Base-by-base conservation (phyloP, 2,888 invertebrate genomes). In the Netelia melanura region DNA sequence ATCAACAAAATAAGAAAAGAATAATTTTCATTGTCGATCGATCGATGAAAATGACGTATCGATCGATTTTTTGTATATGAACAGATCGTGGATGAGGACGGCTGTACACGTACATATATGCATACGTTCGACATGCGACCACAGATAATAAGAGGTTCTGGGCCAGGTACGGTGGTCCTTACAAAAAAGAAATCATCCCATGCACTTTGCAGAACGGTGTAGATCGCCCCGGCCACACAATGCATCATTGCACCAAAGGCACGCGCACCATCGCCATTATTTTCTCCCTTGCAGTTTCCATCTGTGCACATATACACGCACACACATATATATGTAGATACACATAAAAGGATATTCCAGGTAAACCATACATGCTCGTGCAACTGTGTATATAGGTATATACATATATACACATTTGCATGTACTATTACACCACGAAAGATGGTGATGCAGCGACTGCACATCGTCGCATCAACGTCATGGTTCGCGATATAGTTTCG, bases 241-340 rank as follows among this genome's bases (percentile, higher is more conserved):
- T 88, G 90, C 88, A 89, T 83, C 77, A 77, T 64, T 68, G 71
- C 72, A 81, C 68, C 85, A 6, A 8, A 65, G 87, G 81, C 90
- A 89, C 90, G 89, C 87, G 89, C 87, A 87, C 58, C 68, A 23
- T 86, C 76, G 54, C 80, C 87, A 82, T 87, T 87, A 86, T 88
- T 64, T 80, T 44, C 84, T 83, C 81, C 82, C 72, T 82, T 81
- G 56, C 81, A 74, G 65, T 64, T 14, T 14, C 0, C 14, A 48
- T 3, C 2, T 48, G 10, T 48, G 8, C 14, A 48, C 14, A 48
- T 38, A 48, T 14, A 56, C 74, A 76, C 82, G 83, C 54, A 65
- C 71, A 67, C 38, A 38, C 1, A 38, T 6, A 38, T 38, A 38
- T 38, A 38, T 21, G 21, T 21, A 21, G 21, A 1, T 21, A 21